Percentiles rank a stretch among this genome's conserved stretches.
Evolutionary conservation across 2,113 vertebrate species (phyloP).

Genomic region (Triplophysa dalaica): DNA sequence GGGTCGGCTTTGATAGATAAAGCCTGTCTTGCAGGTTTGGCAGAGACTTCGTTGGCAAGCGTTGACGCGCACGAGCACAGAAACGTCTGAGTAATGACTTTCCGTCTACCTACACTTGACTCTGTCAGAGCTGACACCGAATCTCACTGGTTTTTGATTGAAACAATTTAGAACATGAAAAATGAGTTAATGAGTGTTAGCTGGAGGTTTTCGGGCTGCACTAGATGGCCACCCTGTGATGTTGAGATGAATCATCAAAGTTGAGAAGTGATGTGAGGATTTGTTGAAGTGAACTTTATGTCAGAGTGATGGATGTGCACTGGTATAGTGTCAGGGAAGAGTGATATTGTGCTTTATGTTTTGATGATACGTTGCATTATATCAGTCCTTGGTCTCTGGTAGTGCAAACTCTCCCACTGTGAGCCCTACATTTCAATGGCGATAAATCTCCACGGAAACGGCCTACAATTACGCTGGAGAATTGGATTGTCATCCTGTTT

Average conservation of each 20-base stretch:
- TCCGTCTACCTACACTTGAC: neutral
- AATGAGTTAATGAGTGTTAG: neutral
- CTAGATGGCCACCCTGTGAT: no score
- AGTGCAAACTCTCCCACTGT: neutral
- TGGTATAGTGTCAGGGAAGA: neutral
- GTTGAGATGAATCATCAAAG: no score
- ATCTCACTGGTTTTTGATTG: neutral
- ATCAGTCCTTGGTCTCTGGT: neutral
- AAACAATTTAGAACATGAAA: neutral
- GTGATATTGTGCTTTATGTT: constrained; percentile 15
- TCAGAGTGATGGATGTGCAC: constrained; percentile 27
- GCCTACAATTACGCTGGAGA: neutral
- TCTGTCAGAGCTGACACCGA: neutral
- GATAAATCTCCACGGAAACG: constrained; percentile 12
- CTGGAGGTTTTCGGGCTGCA: neutral
- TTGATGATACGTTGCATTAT: neutral
- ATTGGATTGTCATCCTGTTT: constrained; percentile 2
- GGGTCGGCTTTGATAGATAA: neutral
- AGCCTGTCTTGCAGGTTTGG: neutral
- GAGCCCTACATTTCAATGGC: neutral
- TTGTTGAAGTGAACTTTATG: no score
- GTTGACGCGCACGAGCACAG: neutral
- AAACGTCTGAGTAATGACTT: constrained; percentile 8
- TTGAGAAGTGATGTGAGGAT: no score
- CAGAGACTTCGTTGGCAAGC: neutral